Percentiles rank a stretch among this genome's conserved stretches.
These are phyloP conservation scores for Coregonus sp. DNA, from an alignment of 2,797 vertebrate species.

Conservation along the genomic window DNA sequence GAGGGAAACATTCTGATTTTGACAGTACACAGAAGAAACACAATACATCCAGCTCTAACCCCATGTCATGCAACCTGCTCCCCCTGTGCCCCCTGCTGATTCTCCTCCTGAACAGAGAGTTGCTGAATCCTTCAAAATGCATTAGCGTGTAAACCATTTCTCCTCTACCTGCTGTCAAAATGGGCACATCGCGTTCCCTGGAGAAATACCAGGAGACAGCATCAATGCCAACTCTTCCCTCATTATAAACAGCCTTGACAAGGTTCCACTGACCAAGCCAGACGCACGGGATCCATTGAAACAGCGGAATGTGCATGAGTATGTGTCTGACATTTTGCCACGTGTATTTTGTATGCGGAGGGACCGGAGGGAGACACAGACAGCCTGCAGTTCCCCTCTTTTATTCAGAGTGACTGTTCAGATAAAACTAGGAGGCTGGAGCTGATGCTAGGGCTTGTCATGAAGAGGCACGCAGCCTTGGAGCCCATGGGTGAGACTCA, in stretches of 20 bases:
- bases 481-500: background rate
- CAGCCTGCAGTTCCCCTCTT: background rate
- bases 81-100: background rate
- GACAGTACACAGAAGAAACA: too few relatives aligned
- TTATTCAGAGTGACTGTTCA: background rate
- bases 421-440: background rate
- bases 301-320: background rate
- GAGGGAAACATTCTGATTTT: background rate
- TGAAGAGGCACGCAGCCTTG: background rate
- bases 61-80: background rate
- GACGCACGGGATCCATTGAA: background rate
- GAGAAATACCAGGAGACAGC: background rate
- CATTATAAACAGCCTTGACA: background rate
- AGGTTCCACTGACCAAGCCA: background rate
- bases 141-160: background rate
- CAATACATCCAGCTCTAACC: background rate
- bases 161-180: background rate
- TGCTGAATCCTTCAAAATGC: background rate
- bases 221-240: background rate
- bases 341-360: background rate
- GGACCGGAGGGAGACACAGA: background rate
- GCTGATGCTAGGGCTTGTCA: background rate
- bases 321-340: background rate
- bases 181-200: background rate
- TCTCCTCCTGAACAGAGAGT: background rate